Conservation (phyloP, 2,888 invertebrate species). For the Cantharis nigra region DNA sequence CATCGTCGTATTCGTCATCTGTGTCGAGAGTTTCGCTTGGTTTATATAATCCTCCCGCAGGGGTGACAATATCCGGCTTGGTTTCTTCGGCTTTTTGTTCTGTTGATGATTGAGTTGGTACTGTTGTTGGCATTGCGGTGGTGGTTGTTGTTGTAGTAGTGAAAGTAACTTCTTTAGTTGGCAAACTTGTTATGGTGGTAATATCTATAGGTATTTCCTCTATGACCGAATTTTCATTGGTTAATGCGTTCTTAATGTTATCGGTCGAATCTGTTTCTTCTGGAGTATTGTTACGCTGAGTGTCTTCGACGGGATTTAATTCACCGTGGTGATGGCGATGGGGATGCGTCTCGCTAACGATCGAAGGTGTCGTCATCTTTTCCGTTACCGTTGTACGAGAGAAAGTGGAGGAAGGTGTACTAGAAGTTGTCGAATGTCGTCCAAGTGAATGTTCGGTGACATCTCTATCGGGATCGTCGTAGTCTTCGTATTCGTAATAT, state of each 20-base stretch:
- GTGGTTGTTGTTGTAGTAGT: constrained; percentile 18
- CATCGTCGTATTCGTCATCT: constrained; percentile 52
- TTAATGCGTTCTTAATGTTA: background rate
- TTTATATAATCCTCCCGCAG: constrained; percentile 22
- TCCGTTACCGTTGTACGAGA: background rate
- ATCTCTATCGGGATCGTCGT: constrained; percentile 38
- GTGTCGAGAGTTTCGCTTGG: constrained; percentile 27
- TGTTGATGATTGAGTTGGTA: constrained; percentile 22
- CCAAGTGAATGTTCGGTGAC: constrained; percentile 5
- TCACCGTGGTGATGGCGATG: constrained; percentile 59
- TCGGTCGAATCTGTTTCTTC: background rate
- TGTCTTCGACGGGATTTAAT: constrained; percentile 35
- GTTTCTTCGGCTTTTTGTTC: background rate
- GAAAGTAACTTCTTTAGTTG: background rate
- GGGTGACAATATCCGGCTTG: constrained; percentile 13
- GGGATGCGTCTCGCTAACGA: constrained; percentile 47
- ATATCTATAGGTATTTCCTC: constrained; percentile 23
- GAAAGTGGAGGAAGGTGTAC: background rate
- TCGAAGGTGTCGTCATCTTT: constrained; percentile 20
- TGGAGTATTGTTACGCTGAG: constrained; percentile 34
- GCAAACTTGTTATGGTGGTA: background rate
- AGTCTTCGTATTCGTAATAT: constrained; percentile 55
- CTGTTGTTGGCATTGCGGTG: constrained; percentile 21
- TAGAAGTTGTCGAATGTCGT: constrained; percentile 2
- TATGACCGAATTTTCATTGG: constrained; percentile 9